Conservation (phyloP, 2,797 vertebrate genomes). For the Coregonus suidteri region DNA sequence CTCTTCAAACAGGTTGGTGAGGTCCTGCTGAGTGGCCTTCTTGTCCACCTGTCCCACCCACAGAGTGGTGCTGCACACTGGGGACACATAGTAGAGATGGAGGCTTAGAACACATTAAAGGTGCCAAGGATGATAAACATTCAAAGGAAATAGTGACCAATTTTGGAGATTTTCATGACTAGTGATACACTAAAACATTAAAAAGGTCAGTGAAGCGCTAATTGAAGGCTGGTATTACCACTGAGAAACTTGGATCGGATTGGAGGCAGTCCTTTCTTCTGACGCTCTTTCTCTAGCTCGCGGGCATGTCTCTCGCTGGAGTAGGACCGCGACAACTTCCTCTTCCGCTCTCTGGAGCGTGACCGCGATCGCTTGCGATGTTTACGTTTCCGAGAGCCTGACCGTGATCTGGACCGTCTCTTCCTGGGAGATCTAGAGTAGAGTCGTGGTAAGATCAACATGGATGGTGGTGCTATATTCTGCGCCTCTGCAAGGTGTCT, state of each 20-base stretch:
- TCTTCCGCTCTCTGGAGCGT: constrained; percentile 93
- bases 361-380: constrained; percentile 94
- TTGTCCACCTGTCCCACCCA: constrained; percentile 99
- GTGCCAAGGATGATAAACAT: too few species aligned
- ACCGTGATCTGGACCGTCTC: constrained; percentile 92
- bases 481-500: too few species aligned
- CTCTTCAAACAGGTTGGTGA: constrained; percentile 98
- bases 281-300: constrained; percentile 94
- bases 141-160: too few species aligned
- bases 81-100: constrained; percentile 18
- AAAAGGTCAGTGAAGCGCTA: not conserved
- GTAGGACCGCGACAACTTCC: constrained; percentile 93
- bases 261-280: constrained; percentile 95
- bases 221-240: constrained; percentile 68
- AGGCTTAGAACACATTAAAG: not conserved
- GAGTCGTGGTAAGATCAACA: not conserved
- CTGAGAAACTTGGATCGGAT: constrained; percentile 94
- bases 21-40: constrained; percentile 97
- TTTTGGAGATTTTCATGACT: too few species aligned
- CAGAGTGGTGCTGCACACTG: constrained; percentile 97
- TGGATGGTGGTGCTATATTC: too few species aligned
- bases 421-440: constrained; percentile 92
- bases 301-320: constrained; percentile 93
- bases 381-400: constrained; percentile 94
- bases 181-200: too few species aligned